A percentile compares a stretch with the other conserved stretches of the same genome.
phyloP scores from a whole-genome alignment of 2,797 vertebrate species.

The Neoniphon sammara region DNA sequence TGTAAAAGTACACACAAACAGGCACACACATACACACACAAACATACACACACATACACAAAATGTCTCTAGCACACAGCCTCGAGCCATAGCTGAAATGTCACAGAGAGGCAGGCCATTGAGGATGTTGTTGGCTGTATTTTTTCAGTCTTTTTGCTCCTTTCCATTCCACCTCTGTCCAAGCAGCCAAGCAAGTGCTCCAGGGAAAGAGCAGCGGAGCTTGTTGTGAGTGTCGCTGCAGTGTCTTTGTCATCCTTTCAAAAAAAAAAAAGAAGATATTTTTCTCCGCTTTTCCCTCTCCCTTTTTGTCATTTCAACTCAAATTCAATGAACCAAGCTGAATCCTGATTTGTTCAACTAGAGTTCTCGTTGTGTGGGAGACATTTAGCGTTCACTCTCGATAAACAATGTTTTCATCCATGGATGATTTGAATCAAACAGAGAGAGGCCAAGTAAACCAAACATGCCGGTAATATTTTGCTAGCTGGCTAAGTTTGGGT shows the following conservation, averaged over 20 bases:
- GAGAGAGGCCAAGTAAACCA: constrained; percentile 30
- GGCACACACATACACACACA: background rate
- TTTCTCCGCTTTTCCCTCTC: constrained; percentile 26
- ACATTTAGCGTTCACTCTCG: constrained; percentile 48
- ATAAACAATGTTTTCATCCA: constrained; percentile 57
- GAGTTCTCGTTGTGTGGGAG: constrained; percentile 38
- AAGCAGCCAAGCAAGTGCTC: constrained; percentile 55
- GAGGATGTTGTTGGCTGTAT: constrained; percentile 59
- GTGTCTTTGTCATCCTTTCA: constrained; percentile 51
- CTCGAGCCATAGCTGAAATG: constrained; percentile 63
- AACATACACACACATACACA: constrained; percentile 21
- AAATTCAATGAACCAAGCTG: constrained; percentile 40
- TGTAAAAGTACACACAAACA: constrained; percentile 7
- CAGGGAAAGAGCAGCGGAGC: constrained; percentile 41
- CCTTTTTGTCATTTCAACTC: constrained; percentile 14
- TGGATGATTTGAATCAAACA: constrained; percentile 40
- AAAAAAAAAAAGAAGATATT: background rate
- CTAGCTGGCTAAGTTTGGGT: constrained; percentile 10
- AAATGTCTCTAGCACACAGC: constrained; percentile 55
- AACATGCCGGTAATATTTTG: constrained; percentile 26
- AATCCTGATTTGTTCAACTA: constrained; percentile 48
- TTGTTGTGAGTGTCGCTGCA: constrained; percentile 39
- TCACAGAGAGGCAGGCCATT: constrained; percentile 50
- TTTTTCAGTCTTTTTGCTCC: constrained; percentile 58
- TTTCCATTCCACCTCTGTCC: constrained; percentile 57